These are phyloP conservation scores for Tachina fera DNA, from an alignment of 2,888 invertebrate species.

Conservation along the genomic window DNA sequence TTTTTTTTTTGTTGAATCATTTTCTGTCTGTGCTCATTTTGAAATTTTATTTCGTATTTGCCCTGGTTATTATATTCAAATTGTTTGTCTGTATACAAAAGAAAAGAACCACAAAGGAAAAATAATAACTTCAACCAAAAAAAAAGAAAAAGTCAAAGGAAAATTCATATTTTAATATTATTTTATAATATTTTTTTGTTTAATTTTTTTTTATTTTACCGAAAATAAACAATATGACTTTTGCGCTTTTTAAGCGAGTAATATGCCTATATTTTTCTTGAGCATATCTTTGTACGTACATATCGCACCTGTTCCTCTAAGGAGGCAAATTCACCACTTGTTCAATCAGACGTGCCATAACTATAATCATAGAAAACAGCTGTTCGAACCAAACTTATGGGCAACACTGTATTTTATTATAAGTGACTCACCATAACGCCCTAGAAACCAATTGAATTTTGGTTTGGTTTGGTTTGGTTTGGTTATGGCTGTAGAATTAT, in stretches of 20 bases:
- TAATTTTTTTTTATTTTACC: constrained; percentile 3
- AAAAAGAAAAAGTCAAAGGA: constrained; percentile 3
- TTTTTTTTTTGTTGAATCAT: constrained; percentile 15
- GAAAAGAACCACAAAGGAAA: not conserved
- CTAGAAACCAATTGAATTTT: too few species aligned
- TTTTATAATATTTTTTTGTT: not conserved
- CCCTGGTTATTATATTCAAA: constrained; percentile 42
- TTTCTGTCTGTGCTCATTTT: constrained; percentile 12
- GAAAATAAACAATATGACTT: constrained; percentile 36
- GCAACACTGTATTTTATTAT: too few species aligned
- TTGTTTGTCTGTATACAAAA: constrained; percentile 12
- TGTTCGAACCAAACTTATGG: too few species aligned
- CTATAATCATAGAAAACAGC: too few species aligned
- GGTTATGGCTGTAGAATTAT: too few species aligned
- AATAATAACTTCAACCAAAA: not conserved
- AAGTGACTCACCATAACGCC: too few species aligned
- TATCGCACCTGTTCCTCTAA: too few species aligned
- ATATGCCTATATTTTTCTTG: too few species aligned
- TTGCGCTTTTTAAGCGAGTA: constrained; percentile 6
- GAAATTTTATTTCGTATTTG: not conserved
- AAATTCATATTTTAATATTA: not conserved
- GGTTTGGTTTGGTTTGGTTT: too few species aligned
- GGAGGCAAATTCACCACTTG: too few species aligned
- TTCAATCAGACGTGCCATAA: too few species aligned
- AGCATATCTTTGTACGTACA: too few species aligned